These are phyloP conservation scores for Climacteris rufus DNA, from an alignment of 2,113 vertebrate species.

Conservation along the genomic window DNA sequence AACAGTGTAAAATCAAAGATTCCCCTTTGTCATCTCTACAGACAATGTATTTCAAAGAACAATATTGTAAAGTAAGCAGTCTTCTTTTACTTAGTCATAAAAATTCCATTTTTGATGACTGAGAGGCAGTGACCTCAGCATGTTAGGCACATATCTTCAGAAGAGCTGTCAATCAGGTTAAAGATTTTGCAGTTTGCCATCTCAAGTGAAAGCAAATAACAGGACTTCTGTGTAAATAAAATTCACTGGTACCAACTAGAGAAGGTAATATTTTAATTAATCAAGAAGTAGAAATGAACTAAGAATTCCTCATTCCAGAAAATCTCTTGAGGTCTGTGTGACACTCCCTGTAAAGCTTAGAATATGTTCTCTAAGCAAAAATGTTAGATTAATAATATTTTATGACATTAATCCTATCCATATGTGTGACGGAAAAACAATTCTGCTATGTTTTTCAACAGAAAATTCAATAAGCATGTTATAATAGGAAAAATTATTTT, in stretches of 20 bases:
- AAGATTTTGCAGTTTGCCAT: neutral
- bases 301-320: neutral
- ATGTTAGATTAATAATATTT: neutral
- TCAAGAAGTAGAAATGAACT: neutral
- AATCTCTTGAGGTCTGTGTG: neutral
- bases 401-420: neutral
- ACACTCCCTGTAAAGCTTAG: neutral
- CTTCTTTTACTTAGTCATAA: neutral
- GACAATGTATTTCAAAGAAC: neutral
- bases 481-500: neutral
- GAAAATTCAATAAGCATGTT: rapidly evolving
- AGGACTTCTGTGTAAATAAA: neutral
- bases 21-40: rapidly evolving
- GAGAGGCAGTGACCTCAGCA: neutral
- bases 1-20: neutral
- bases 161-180: neutral
- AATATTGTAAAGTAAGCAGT: neutral
- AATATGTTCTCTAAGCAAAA: neutral
- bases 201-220: neutral
- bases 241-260: neutral
- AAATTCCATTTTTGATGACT: neutral
- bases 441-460: neutral
- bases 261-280: neutral
- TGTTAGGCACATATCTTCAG: neutral
- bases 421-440: neutral